A percentile compares a stretch with the other conserved stretches of the same genome.
Evolutionary conservation across 2,888 invertebrate genomes (phyloP).

Genomic region (Beris chalybata): DNA sequence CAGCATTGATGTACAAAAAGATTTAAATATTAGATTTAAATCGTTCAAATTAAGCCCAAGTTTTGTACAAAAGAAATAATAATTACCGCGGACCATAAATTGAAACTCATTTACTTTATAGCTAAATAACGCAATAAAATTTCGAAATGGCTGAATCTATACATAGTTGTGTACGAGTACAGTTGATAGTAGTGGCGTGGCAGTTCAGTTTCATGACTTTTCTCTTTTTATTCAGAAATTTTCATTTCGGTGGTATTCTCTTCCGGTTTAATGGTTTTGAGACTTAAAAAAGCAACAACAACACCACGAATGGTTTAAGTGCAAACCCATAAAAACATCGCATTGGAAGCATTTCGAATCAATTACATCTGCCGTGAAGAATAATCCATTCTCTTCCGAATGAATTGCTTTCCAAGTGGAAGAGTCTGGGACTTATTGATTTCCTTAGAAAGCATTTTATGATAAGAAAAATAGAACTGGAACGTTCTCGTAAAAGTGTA

Average conservation of each 20-base stretch:
- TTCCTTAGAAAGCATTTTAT: constrained; percentile 9
- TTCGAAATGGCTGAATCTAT: no score
- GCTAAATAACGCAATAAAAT: no score
- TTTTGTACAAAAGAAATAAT: no score
- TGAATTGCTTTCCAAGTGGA: constrained; percentile 22
- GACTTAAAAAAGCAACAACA: background rate
- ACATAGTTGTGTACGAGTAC: no score
- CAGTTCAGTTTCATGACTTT: constrained; percentile 4
- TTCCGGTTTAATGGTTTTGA: constrained; percentile 16
- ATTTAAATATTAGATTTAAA: no score
- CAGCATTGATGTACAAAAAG: no score
- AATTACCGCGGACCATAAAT: no score
- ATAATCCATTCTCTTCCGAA: constrained; percentile 16
- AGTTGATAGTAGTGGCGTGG: no score
- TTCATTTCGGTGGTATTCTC: background rate
- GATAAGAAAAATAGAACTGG: background rate
- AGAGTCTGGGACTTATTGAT: constrained; percentile 23
- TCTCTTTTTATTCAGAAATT: background rate
- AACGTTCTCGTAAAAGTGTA: no score
- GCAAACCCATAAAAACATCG: constrained; percentile 14
- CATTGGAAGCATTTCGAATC: constrained; percentile 10
- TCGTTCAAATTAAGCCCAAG: no score
- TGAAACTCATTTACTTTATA: no score
- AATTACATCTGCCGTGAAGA: constrained; percentile 15
- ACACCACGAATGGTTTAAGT: background rate